phyloP scores from a whole-genome alignment of 2,797 vertebrate species.

The Falco berigora region DNA sequence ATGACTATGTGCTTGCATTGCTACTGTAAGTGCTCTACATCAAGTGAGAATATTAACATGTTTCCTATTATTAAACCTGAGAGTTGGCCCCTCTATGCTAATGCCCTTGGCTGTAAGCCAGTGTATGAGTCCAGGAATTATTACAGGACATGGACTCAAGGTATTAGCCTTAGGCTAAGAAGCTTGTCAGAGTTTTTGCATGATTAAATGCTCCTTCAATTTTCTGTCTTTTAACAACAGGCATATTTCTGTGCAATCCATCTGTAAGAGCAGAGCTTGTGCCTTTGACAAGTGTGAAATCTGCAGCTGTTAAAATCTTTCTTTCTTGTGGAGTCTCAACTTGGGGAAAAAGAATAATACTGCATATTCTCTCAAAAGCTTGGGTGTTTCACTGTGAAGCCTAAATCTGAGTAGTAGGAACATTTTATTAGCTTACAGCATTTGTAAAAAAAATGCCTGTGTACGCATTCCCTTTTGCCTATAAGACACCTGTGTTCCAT shows the following conservation, averaged over 20 bases:
- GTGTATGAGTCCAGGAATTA: background rate
- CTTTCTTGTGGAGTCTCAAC: background rate
- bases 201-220: background rate
- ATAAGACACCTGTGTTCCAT: background rate
- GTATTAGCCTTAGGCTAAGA: background rate
- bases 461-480: background rate
- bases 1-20: background rate
- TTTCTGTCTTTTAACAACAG: background rate
- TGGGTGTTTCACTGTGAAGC: background rate
- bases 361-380: background rate
- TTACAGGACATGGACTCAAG: background rate
- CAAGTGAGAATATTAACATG: background rate
- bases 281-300: background rate
- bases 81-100: background rate
- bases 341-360: background rate
- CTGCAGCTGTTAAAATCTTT: conserved; percentile 1
- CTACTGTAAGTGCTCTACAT: background rate
- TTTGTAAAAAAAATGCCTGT: background rate
- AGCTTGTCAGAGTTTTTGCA: background rate
- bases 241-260: background rate
- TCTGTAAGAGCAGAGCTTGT: background rate
- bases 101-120: background rate
- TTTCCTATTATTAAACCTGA: background rate
- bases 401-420: background rate
- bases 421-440: background rate